These are phyloP conservation scores for Scaptomyza flava DNA, from an alignment of 2,888 invertebrate species.

Conservation along the genomic window DNA sequence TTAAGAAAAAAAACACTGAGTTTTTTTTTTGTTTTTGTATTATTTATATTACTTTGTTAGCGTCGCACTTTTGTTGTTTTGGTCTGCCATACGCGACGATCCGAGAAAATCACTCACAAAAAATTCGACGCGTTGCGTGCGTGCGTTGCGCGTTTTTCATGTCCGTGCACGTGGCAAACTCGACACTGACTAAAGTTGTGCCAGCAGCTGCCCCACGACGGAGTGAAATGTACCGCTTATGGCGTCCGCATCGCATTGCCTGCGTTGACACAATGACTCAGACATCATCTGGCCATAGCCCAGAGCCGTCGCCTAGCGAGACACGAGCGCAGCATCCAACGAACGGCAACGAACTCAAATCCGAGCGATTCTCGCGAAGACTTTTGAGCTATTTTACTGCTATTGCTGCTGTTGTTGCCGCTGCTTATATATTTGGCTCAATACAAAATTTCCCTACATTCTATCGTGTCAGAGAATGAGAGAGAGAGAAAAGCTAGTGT, in stretches of 20 bases:
- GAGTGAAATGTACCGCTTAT: conserved; percentile 50
- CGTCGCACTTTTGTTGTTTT: conserved; percentile 26
- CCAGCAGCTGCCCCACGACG: conserved; percentile 31
- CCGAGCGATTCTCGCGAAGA: conserved; percentile 30
- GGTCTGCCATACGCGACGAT: conserved; percentile 37
- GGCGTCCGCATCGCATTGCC: conserved; percentile 52
- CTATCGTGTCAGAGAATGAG: background rate
- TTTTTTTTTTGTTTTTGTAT: conserved; percentile 1
- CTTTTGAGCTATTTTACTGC: conserved; percentile 21
- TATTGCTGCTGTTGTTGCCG: conserved; percentile 4
- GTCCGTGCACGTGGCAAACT: conserved; percentile 74
- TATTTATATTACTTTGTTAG: conserved; percentile 1
- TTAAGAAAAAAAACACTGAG: conserved; percentile 1
- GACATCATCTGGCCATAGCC: conserved; percentile 28
- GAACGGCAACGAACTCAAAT: conserved; percentile 18
- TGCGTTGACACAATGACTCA: conserved; percentile 60
- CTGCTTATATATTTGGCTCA: conserved; percentile 31
- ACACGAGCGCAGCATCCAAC: conserved; percentile 46
- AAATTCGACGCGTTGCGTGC: conserved; percentile 22
- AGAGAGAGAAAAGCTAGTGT: background rate
- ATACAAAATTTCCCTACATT: conserved; percentile 47
- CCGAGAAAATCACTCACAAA: background rate
- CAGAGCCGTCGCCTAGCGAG: conserved; percentile 34
- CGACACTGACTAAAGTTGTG: conserved; percentile 65
- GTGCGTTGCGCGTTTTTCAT: conserved; percentile 30